Evolutionary conservation across 1,140 invertebrate species (phyloP), one percentile per base, ranked within the genome.

Genomic region (Oryzaephilus surinamensis): DNA sequence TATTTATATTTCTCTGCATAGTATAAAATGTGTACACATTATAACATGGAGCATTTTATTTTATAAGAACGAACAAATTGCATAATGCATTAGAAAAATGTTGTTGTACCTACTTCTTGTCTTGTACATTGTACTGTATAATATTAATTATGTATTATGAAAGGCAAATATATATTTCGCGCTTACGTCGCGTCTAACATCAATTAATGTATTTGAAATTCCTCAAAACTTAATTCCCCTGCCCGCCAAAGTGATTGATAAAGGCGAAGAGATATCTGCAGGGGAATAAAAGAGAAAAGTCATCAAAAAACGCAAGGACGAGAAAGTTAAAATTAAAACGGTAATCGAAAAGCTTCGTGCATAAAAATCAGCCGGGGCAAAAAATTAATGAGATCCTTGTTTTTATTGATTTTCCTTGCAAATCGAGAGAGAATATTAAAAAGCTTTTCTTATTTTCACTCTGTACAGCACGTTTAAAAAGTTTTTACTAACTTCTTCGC

Each of bases 391-490:
- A 46, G 51, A 54, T 54, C 46, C 51, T 48, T 47, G 44, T 45
- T 51, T 51, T 48, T 51, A 54, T 51, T 43, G 51, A 54, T 54
- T 51, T 53, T 24, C 23, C 31, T 28, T 19, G 45, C 32, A 46
- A 49, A 51, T 51, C 44, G 46, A 45, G 51, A 48, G 46, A 41
- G 45, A 51, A 48, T 49, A 51, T 54, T 54, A 51, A 54, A 45
- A 53, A 50, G 45, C 38, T 50, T 45, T 50, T 44, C 45, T 50
- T 41, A 47, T 50, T 46, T 50, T 38, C 46, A 43, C 46, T 36
- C 33, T 36, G 33, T 36, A 36, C 33, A 36, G 33, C 33, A 36
- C 33, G 33, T 36, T 36, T 36, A 36, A 36, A 36, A 36, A 36
- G 21, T 36, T 36, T 36, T 26, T 26, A n/a, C n/a, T n/a, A 36